Base-by-base conservation (phyloP, 2,113 vertebrate genomes). In the Phaethornis superciliosus region DNA sequence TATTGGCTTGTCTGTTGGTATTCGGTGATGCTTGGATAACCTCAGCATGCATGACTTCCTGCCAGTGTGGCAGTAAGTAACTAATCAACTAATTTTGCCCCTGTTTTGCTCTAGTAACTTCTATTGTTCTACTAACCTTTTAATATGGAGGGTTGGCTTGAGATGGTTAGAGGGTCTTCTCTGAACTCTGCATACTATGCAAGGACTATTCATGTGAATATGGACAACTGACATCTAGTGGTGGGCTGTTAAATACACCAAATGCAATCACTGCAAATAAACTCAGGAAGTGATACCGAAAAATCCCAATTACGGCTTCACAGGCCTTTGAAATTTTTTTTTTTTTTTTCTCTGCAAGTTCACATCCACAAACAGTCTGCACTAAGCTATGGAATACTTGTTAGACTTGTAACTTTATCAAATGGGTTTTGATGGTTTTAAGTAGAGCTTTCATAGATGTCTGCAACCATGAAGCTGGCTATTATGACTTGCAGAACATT, bases 1-100 rank as follows among this genome's bases (percentile, higher is more conserved):
- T 85, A 96, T 99, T 90, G 99, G 99, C 89, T 98, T 99, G 84
- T 99, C 98, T 88, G 98, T 99, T 33, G 98, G 99, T 97, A 95
- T 98, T 95, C 97, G 94, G 89, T 98, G 97, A 97, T 97, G 75
- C 69, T 82, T 70, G 88, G 95, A 88, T 95, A 72, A 79, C 83
- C 44, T 59, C 95, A 88, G 90, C 85, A 42, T 92, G 94, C 93
- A 30, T 96, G 95, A 81, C 72, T 89, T 88, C 91, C 93, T 96
- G 97, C 95, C 95, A 33, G 59, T 65, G 40, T 40, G 94, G 97
- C 97, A 97, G 98, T 97, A 98, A 98, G 97, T 98, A 96, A 96
- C 97, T 96, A 97, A 98, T 95, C 77, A 5, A 88, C 96, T 97
- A 88, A 94, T 92, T 93, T 26, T 84, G 19, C 60, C 76, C 30